Conservation (phyloP, 2,797 vertebrate genomes). For the Calcarius lapponicus region DNA sequence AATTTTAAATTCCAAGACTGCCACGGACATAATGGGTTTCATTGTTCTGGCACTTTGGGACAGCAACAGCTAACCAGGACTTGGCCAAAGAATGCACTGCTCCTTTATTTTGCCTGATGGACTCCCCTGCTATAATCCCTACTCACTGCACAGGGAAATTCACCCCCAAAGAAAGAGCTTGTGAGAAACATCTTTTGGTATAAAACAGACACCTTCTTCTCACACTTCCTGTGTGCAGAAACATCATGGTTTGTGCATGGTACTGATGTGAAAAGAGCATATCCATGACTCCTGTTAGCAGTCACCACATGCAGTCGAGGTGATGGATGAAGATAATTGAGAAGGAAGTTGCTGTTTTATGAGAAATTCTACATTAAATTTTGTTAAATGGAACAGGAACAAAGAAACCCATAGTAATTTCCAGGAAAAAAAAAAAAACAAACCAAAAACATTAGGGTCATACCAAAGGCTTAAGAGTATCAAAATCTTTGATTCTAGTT, state of each 20-base stretch:
- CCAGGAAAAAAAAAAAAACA: background rate
- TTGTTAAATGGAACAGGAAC: background rate
- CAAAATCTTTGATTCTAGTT: background rate
- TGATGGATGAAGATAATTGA: background rate
- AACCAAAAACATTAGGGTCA: background rate
- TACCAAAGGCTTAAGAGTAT: background rate
- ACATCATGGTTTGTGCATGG: background rate
- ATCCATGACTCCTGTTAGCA: background rate
- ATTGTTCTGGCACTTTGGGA: background rate
- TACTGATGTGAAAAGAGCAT: background rate
- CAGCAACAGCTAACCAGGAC: background rate
- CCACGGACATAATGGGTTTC: background rate
- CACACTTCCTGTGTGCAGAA: background rate
- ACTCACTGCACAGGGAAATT: background rate
- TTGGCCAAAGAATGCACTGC: background rate
- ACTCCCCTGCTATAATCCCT: background rate
- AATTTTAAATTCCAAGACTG: background rate
- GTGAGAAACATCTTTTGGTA: background rate
- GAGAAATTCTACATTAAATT: background rate
- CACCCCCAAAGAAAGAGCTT: background rate
- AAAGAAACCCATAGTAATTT: background rate
- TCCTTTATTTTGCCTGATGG: background rate
- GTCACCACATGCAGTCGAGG: background rate
- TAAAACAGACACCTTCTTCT: background rate
- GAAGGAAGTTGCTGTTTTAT: background rate